Conservation (phyloP, 2,888 invertebrate species). For the Ormyrus nitidulus region DNA sequence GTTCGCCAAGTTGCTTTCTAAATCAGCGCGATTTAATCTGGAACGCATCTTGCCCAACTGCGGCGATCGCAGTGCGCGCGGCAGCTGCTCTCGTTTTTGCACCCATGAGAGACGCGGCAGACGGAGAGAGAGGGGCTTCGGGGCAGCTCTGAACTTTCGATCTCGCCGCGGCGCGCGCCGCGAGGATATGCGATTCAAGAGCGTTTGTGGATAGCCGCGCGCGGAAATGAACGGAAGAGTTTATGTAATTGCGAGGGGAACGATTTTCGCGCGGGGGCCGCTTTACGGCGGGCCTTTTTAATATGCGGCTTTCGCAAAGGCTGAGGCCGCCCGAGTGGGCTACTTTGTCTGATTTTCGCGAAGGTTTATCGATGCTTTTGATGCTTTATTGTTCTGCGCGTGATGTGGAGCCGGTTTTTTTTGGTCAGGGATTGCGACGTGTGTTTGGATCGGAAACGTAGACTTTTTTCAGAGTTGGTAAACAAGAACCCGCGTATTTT, state of each 20-base stretch:
- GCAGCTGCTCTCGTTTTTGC: conserved; percentile 20
- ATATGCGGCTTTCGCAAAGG: too few species aligned
- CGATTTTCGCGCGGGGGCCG: too few species aligned
- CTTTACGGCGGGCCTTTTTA: too few species aligned
- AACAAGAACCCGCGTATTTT: too few species aligned
- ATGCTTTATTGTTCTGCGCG: too few species aligned
- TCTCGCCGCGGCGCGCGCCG: conserved; percentile 17
- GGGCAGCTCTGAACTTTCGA: conserved; percentile 46
- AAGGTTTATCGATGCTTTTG: too few species aligned
- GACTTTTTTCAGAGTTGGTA: too few species aligned
- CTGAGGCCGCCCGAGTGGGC: too few species aligned
- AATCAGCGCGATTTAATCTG: conserved; percentile 51
- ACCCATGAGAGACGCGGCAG: neutral
- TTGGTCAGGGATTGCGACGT: too few species aligned
- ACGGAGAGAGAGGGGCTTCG: neutral
- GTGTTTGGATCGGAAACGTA: too few species aligned
- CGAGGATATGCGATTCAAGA: conserved; percentile 19
- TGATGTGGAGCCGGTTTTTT: neutral
- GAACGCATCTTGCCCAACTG: conserved; percentile 49
- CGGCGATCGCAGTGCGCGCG: neutral
- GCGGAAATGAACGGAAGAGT: conserved; percentile 46
- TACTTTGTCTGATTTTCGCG: too few species aligned
- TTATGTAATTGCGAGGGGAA: conserved; percentile 36
- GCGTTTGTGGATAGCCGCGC: conserved; percentile 3
- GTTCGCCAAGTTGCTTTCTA: conserved; percentile 42